These are phyloP conservation scores for Sarcophaga bullata DNA, from an alignment of 1,140 invertebrate species.

Conservation along the genomic window DNA sequence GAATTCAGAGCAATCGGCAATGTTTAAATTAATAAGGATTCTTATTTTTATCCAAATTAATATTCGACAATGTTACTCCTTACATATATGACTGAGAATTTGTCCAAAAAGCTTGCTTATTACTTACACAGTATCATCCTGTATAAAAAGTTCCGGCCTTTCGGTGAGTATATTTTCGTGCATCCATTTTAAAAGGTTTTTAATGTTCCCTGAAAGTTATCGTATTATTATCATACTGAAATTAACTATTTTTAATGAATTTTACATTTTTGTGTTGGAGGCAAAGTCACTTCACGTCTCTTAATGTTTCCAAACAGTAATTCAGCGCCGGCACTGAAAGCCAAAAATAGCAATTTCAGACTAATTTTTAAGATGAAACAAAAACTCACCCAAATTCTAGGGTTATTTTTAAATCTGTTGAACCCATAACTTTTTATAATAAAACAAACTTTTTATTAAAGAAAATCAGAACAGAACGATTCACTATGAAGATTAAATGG, in stretches of 20 bases:
- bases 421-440: neutral
- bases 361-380: neutral
- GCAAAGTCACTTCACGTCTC: constrained; percentile 74
- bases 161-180: constrained; percentile 86
- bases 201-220: constrained; percentile 75
- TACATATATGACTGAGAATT: too few relatives aligned
- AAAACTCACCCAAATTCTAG: constrained; percentile 58
- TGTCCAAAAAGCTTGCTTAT: neutral
- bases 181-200: constrained; percentile 81
- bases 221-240: constrained; percentile 13
- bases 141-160: constrained; percentile 88
- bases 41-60: neutral
- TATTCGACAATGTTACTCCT: too few relatives aligned
- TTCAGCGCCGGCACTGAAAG: constrained; percentile 86
- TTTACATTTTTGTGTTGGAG: constrained; percentile 67
- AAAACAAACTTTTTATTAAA: neutral
- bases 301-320: constrained; percentile 86
- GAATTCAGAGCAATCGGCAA: too few relatives aligned
- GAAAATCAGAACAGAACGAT: neutral
- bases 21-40: too few relatives aligned
- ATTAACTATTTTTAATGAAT: constrained; percentile 48
- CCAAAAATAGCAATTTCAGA: constrained; percentile 44
- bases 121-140: constrained; percentile 82
- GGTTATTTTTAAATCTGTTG: constrained; percentile 52
- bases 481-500: neutral